Base-by-base conservation (phyloP, 2,888 invertebrate species). In the Ganaspis brasiliensis region DNA sequence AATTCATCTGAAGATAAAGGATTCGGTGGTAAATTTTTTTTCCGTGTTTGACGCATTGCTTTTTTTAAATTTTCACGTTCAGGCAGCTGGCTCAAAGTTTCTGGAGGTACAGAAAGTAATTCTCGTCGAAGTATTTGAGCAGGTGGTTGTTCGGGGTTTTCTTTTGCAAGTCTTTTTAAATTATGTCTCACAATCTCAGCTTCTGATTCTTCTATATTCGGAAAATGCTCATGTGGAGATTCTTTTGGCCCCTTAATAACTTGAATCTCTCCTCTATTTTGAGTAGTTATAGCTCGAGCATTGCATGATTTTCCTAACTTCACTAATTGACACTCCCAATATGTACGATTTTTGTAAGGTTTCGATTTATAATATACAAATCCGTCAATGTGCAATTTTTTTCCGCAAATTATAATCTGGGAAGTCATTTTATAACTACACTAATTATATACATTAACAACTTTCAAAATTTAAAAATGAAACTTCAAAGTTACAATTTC, bases 121-220 rank as follows among this genome's bases (percentile, higher is more conserved):
- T 57, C 57, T 21, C 24, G 21, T 2, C n/a, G 57, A 57, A 57
- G 57, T 57, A 57, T 57, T 16, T 57, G 57, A 10, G 57, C 57
- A 2, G 57, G 57, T 57, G 57, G 57, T 19, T 57, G 57, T 12
- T 16, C 57, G 9, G 57, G 57, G 26, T 57, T 21, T 16, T 57
- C 57, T 21, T 21, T 16, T 16, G 57, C 57, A 5, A 26, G 21
- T 10, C 10, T 21, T 16, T 57, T 57, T 3, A 57, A 26, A 21
- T 26, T 12, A 57, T 57, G 2, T 57, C 6, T 57, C 3, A 57
- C 10, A 57, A 57, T 26, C 21, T 57, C 10, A 3, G 57, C 21
- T 26, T 57, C 57, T 24, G 24, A 57, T 57, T 57, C 19, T 16
- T 57, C 57, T 12, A 6, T 6, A 57, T 6, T 57, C 3, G 57